phyloP scores from a whole-genome alignment of 2,797 vertebrate species.

The Peromyscus nudipes region DNA sequence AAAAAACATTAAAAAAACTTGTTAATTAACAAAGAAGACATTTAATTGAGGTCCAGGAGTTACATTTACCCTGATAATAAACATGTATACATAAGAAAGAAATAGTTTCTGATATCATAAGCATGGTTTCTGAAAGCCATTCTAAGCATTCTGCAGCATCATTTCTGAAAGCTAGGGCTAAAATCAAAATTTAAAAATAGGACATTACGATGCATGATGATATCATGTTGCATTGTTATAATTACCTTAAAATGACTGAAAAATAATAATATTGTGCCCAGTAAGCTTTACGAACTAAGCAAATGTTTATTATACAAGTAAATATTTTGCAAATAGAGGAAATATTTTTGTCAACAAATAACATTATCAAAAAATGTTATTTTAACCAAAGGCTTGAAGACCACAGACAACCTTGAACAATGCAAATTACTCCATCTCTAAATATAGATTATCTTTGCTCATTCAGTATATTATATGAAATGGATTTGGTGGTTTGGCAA shows the following conservation, averaged over 20 bases:
- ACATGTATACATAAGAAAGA: background rate
- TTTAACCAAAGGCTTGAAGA: background rate
- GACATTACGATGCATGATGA: background rate
- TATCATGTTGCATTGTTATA: background rate
- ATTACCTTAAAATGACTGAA: background rate
- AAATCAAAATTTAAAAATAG: background rate
- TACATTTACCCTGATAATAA: background rate
- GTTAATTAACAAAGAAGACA: background rate
- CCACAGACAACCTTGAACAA: background rate
- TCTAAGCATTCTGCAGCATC: background rate
- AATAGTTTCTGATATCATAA: background rate
- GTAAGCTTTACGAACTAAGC: background rate
- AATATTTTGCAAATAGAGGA: background rate
- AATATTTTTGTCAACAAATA: background rate
- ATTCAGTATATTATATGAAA: background rate
- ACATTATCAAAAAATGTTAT: background rate
- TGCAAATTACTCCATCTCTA: background rate
- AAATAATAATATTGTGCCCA: background rate
- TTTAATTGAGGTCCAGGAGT: background rate
- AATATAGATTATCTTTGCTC: background rate
- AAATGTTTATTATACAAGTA: background rate
- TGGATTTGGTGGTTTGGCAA: background rate
- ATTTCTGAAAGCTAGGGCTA: background rate
- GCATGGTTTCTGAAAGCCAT: background rate
- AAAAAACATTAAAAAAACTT: background rate